Conservation (phyloP, 2,888 invertebrate genomes). For the Choreutis nemorana region DNA sequence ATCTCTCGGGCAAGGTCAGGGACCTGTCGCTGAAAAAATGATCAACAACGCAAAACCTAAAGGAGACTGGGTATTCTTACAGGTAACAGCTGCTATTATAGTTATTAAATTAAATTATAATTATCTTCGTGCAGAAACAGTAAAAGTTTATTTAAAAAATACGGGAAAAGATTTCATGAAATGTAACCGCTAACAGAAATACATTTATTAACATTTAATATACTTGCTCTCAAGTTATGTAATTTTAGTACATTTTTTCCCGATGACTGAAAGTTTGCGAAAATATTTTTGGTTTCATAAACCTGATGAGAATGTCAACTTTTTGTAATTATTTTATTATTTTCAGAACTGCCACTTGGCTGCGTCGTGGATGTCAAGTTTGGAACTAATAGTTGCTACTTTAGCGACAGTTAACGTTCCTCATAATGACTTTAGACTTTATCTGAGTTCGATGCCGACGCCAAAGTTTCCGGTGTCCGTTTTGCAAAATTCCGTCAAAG, state of each 20-base stretch:
- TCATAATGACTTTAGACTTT: slow-evolving; percentile 80
- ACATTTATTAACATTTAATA: no score
- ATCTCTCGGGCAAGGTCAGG: slow-evolving; percentile 90
- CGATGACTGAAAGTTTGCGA: no score
- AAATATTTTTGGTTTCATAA: no score
- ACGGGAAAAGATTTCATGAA: no score
- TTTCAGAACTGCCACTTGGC: slow-evolving; percentile 92
- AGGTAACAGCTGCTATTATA: no score
- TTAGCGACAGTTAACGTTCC: slow-evolving; percentile 72
- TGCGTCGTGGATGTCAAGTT: slow-evolving; percentile 88
- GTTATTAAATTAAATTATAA: no score
- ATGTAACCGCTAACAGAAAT: no score
- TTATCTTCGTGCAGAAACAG: no score
- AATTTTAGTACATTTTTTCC: no score
- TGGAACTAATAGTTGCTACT: slow-evolving; percentile 81
- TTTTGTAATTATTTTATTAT: slow-evolving; percentile 6
- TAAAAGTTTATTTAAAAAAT: no score
- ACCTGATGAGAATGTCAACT: no score
- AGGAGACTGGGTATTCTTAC: slow-evolving; percentile 91
- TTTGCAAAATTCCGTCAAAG: slow-evolving; percentile 91
- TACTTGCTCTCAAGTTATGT: no score
- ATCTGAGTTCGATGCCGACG: slow-evolving; percentile 90
- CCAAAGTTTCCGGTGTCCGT: slow-evolving; percentile 88
- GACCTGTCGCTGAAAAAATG: slow-evolving; percentile 84
- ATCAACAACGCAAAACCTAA: slow-evolving; percentile 73